phyloP scores from a whole-genome alignment of 2,888 invertebrate species.

The Nemotelus nigrinus region DNA sequence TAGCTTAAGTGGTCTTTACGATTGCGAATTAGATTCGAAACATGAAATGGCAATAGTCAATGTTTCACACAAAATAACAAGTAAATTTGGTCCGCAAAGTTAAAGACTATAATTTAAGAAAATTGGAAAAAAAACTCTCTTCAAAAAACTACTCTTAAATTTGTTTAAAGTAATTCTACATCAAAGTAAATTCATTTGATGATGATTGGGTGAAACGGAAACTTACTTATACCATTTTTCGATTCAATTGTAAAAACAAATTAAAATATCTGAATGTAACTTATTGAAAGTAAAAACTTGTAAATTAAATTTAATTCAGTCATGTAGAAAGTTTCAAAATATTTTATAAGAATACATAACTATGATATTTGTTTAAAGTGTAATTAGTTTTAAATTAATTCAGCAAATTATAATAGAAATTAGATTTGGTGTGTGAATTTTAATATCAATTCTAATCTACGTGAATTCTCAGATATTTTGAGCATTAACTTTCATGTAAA shows the following conservation, averaged over 20 bases:
- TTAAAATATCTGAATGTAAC: too few species aligned
- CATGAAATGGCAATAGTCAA: constrained; percentile 66
- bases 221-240: too few species aligned
- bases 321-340: neutral
- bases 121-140: too few species aligned
- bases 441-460: constrained; percentile 28
- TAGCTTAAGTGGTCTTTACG: constrained; percentile 83
- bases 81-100: constrained; percentile 63
- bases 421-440: constrained; percentile 27
- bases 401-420: constrained; percentile 6
- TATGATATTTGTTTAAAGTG: neutral
- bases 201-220: too few species aligned
- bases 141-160: neutral
- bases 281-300: too few species aligned
- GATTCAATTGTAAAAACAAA: too few species aligned
- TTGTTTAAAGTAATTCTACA: too few species aligned
- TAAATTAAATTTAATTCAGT: too few species aligned
- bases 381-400: constrained; percentile 1
- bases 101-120: constrained; percentile 41
- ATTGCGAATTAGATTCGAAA: constrained; percentile 68
- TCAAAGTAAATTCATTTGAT: too few species aligned
- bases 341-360: neutral
- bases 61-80: constrained; percentile 65
- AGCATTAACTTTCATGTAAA: constrained; percentile 22
- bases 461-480: constrained; percentile 21